Conservation (phyloP, 2,888 invertebrate species). For the Hypolimnas misippus region DNA sequence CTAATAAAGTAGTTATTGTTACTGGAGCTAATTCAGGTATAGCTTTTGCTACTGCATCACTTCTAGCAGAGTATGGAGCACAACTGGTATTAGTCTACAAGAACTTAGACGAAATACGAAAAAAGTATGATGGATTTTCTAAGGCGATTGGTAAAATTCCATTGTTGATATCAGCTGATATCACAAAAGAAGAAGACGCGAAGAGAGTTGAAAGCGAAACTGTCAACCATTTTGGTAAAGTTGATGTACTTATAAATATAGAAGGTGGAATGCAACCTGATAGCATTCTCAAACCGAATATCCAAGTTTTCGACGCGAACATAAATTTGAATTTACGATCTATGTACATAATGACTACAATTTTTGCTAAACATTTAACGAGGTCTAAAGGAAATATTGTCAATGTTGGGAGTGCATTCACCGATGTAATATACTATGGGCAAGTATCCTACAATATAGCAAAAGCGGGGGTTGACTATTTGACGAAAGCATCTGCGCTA, state of each 20-base stretch:
- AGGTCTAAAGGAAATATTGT: constrained; percentile 15
- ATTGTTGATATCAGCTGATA: constrained; percentile 11
- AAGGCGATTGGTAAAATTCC: neutral
- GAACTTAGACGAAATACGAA: constrained; percentile 8
- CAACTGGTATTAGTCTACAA: constrained; percentile 3
- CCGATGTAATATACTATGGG: constrained; percentile 13
- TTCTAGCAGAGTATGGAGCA: neutral
- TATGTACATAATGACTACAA: constrained; percentile 12
- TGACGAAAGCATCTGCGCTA: constrained; percentile 19
- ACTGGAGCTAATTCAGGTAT: constrained; percentile 15
- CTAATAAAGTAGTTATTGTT: constrained; percentile 16
- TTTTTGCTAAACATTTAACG: constrained; percentile 13
- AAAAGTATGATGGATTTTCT: neutral
- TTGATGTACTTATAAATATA: constrained; percentile 12
- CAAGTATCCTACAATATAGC: constrained; percentile 18
- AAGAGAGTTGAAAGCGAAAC: constrained; percentile 16
- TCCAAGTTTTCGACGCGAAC: constrained; percentile 16
- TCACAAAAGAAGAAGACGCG: constrained; percentile 14
- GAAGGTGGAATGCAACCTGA: constrained; percentile 14
- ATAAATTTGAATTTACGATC: constrained; percentile 17
- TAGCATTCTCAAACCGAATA: constrained; percentile 16
- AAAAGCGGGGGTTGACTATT: constrained; percentile 16
- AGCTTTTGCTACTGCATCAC: constrained; percentile 5
- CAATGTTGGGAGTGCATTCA: constrained; percentile 17
- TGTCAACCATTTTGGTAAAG: constrained; percentile 5